phyloP scores from a whole-genome alignment of 2,113 vertebrate species.

The Tinamus guttatus region DNA sequence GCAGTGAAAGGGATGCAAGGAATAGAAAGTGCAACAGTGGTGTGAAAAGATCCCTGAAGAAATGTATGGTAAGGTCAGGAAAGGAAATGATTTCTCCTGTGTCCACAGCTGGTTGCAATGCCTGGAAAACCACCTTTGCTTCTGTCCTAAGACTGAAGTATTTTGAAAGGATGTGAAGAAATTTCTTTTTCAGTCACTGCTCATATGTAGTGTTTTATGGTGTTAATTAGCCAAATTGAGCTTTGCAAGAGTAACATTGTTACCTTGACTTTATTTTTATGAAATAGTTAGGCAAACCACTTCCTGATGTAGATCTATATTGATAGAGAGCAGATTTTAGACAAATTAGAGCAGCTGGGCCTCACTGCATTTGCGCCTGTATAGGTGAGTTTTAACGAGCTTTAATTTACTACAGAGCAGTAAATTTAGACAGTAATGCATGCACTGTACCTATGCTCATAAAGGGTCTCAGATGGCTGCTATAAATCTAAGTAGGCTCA shows the following conservation, averaged over 20 bases:
- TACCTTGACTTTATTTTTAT: neutral
- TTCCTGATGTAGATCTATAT: neutral
- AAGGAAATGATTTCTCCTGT: neutral
- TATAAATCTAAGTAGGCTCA: neutral
- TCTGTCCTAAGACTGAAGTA: neutral
- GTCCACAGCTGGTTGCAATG: too few species aligned
- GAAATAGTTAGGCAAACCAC: neutral
- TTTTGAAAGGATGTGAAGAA: neutral
- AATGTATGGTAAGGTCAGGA: neutral
- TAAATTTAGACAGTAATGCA: neutral
- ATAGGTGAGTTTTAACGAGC: neutral
- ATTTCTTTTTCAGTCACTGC: neutral
- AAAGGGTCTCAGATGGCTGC: accelerated
- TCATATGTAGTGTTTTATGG: neutral
- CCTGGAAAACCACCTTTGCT: neutral
- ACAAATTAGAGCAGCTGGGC: neutral
- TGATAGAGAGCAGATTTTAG: neutral
- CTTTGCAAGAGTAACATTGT: accelerated
- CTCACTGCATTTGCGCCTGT: neutral
- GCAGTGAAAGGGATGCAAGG: neutral
- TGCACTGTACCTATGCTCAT: neutral
- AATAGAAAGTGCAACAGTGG: too few species aligned
- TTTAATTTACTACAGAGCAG: neutral
- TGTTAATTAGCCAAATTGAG: neutral
- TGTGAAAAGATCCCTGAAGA: neutral